Conservation (phyloP, 2,888 invertebrate species). For the Trypoxylon attenuatum region DNA sequence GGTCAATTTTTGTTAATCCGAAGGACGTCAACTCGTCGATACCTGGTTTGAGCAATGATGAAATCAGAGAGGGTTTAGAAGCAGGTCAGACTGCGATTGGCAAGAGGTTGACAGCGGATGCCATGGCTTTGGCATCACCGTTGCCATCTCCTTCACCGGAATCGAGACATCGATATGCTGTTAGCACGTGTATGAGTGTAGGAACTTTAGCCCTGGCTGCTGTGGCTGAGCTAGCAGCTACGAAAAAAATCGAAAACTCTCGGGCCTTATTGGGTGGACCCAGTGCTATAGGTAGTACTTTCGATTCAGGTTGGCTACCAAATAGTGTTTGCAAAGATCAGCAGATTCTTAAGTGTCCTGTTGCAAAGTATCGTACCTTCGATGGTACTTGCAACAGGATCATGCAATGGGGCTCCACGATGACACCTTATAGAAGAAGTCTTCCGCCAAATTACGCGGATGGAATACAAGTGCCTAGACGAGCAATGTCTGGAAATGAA, state of each 20-base stretch:
- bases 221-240: slow-evolving; percentile 82
- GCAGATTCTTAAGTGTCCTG: slow-evolving; percentile 46
- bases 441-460: slow-evolving; percentile 86
- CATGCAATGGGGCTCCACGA: slow-evolving; percentile 82
- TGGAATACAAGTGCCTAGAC: slow-evolving; percentile 81
- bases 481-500: slow-evolving; percentile 75
- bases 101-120: slow-evolving; percentile 77
- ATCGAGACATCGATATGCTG: slow-evolving; percentile 82
- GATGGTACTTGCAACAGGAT: slow-evolving; percentile 88
- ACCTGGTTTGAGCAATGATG: slow-evolving; percentile 66
- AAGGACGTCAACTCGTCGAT: background rate
- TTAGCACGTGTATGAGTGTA: slow-evolving; percentile 79
- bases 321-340: slow-evolving; percentile 57
- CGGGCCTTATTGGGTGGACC: slow-evolving; percentile 63
- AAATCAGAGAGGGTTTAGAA: slow-evolving; percentile 76
- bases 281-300: slow-evolving; percentile 61
- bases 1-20: slow-evolving; percentile 1
- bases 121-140: slow-evolving; percentile 75
- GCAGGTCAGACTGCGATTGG: slow-evolving; percentile 79
- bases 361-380: slow-evolving; percentile 78
- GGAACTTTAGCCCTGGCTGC: slow-evolving; percentile 81
- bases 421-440: slow-evolving; percentile 84
- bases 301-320: slow-evolving; percentile 65
- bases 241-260: slow-evolving; percentile 76
- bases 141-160: slow-evolving; percentile 79